phyloP scores from a whole-genome alignment of 2,797 vertebrate species.

The Pempheris klunzingeri region DNA sequence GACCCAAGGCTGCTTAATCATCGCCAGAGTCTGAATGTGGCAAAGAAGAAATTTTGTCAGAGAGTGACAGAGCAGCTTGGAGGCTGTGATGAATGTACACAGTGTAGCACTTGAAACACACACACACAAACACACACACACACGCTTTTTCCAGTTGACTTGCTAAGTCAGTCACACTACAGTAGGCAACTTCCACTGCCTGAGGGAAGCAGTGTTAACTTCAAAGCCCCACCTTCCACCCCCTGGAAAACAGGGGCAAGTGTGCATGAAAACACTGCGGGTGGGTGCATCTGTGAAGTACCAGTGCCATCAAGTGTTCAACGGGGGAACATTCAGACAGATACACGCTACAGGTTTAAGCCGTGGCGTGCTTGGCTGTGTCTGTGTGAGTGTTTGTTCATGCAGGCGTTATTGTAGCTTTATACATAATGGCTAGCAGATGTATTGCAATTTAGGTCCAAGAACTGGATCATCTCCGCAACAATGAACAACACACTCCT shows the following conservation, averaged over 20 bases:
- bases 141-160: conserved; percentile 70
- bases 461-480: conserved; percentile 63
- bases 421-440: conserved; percentile 79
- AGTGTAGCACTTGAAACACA: conserved; percentile 54
- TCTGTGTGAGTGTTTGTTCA: conserved; percentile 33
- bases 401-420: conserved; percentile 62
- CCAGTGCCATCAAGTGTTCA: conserved; percentile 79
- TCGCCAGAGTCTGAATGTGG: conserved; percentile 32
- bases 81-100: conserved; percentile 68
- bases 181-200: conserved; percentile 81
- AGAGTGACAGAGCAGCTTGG: conserved; percentile 36
- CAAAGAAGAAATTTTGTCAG: conserved; percentile 44
- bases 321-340: conserved; percentile 35
- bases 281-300: conserved; percentile 58
- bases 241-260: conserved; percentile 65
- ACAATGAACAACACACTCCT: conserved; percentile 53
- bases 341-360: conserved; percentile 29
- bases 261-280: conserved; percentile 57
- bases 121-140: conserved; percentile 48
- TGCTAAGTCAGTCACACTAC: conserved; percentile 75
- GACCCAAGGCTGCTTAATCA: conserved; percentile 47
- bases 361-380: conserved; percentile 37
- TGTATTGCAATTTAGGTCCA: conserved; percentile 67
- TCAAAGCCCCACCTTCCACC: conserved; percentile 68
- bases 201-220: conserved; percentile 68